Evolutionary conservation across 2,888 invertebrate species (phyloP), one percentile per base, ranked within the genome.

Genomic region (Eupelmus urozonus): DNA sequence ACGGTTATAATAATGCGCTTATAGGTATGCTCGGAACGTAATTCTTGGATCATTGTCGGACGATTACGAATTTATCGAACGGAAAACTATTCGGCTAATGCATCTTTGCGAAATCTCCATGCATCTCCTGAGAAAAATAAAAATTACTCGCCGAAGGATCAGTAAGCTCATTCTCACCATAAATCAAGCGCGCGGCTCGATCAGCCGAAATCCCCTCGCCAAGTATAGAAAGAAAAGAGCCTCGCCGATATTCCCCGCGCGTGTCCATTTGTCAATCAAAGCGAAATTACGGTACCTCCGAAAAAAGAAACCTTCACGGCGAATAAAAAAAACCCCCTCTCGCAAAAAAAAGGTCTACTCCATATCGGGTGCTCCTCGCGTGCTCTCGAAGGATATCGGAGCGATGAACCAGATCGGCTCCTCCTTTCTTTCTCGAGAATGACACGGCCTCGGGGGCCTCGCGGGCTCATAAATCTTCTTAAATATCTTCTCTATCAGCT

Each of bases 401-500:
- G 55, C 53, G 69, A 45, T 53, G 66, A 40, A 67, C 53, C 53
- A 67, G 53, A 67, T 67, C 66, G 65, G 11, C 49, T 7, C 16
- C 16, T 20, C 42, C 13, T 18, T 23, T 34, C 42, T 29, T 62
- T 40, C 3, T 20, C 5, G n/a, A 76, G 40, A 40, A 16, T 55
- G 55, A 66, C 53, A 45, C 5, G 34, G 5, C 1, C 80, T 66
- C 75, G 57, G 67, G 53, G 77, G 45, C 13, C 63, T 45, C 70
- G 75, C 82, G 80, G 77, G 83, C 85, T 84, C 86, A 83, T 87
- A 87, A 87, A 88, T 88, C 86, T 85, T 84, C 80, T 85, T 83
- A 85, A 87, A 86, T 85, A 85, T 87, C 84, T 82, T 77, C 84
- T 81, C 84, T 87, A 86, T 86, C 87, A 83, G 84, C 82, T 84